These are phyloP conservation scores for Chroicocephalus ridibundus DNA, from an alignment of 2,113 vertebrate species.

Conservation along the genomic window DNA sequence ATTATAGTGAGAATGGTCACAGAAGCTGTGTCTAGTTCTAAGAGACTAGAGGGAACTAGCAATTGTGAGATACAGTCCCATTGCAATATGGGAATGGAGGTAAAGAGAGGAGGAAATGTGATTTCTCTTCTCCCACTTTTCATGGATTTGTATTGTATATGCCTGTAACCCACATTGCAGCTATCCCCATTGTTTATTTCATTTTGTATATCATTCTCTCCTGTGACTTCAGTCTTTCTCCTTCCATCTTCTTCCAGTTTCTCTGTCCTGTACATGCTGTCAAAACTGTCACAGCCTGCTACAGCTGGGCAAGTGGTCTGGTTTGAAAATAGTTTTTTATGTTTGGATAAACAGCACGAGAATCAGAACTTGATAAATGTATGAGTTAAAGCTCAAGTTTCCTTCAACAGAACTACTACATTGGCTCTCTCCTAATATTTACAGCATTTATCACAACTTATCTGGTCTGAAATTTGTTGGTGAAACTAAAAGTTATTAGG, in stretches of 20 bases:
- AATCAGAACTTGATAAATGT: background rate
- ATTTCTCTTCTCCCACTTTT: background rate
- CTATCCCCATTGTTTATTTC: background rate
- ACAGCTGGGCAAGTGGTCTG: background rate
- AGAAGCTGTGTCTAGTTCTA: background rate
- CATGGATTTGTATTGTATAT: background rate
- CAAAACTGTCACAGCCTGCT: background rate
- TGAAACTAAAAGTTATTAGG: background rate
- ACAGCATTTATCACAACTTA: background rate
- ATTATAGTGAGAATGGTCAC: background rate
- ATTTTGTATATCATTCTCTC: background rate
- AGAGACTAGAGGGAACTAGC: background rate
- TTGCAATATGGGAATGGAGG: background rate
- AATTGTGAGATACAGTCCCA: background rate
- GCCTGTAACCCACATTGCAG: background rate
- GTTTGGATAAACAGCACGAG: background rate
- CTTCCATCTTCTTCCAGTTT: background rate
- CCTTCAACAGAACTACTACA: background rate
- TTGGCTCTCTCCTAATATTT: background rate
- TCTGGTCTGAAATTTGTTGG: background rate
- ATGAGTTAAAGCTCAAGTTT: background rate
- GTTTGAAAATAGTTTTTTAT: background rate
- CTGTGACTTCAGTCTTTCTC: background rate
- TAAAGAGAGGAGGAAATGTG: background rate
- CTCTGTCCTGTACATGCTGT: background rate